phyloP scores from a whole-genome alignment of 2,113 vertebrate species.

The Mormoops blainvillei region DNA sequence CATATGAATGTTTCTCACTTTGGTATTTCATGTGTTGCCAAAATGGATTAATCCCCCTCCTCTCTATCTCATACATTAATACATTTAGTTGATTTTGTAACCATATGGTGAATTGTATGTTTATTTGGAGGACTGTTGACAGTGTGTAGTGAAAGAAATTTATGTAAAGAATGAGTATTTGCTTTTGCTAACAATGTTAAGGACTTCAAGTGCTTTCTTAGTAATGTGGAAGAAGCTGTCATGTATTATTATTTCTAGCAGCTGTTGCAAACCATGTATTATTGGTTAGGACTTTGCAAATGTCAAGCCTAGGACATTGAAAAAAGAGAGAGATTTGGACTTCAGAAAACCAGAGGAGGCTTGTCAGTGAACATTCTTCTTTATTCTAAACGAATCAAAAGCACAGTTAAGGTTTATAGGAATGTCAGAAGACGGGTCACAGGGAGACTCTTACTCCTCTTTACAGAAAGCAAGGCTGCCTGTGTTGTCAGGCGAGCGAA shows the following conservation, averaged over 20 bases:
- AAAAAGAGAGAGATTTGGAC: not conserved
- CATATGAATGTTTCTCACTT: not conserved
- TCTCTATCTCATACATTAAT: not conserved
- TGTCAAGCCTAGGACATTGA: not conserved
- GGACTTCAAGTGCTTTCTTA: not conserved
- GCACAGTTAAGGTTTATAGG: not conserved
- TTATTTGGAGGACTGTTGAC: not conserved
- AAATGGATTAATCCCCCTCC: not conserved
- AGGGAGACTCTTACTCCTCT: not conserved
- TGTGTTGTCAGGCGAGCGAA: not conserved
- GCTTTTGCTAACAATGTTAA: not conserved
- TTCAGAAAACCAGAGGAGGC: not conserved
- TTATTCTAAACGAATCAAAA: not conserved
- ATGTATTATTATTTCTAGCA: not conserved
- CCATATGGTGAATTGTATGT: not conserved
- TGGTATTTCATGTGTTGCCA: not conserved
- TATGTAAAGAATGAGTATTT: conserved; percentile 14
- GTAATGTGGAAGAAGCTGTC: not conserved
- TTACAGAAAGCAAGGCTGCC: not conserved
- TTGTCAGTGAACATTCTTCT: not conserved
- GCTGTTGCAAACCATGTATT: not conserved
- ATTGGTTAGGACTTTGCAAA: not conserved
- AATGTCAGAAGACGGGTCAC: not conserved
- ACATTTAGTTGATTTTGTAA: not conserved
- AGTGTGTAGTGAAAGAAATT: not conserved